Conservation (phyloP, 2,888 invertebrate genomes). For the Agrochola litura region DNA sequence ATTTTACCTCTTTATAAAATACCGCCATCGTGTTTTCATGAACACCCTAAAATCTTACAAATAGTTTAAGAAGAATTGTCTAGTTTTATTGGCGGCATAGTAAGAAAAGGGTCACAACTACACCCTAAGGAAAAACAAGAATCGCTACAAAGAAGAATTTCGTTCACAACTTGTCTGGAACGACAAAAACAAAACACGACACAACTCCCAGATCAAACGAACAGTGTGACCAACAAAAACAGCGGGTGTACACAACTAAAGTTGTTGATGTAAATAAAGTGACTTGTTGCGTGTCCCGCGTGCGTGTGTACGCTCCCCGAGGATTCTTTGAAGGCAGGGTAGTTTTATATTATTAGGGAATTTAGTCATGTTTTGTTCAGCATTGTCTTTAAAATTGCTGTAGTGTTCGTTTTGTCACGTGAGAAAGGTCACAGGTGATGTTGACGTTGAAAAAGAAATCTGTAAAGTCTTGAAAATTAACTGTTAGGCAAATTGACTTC, state of each 20-base stretch:
- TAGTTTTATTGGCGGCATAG: neutral
- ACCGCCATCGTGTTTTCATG: neutral
- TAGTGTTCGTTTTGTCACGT: neutral
- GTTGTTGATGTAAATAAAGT: slow-evolving; percentile 49
- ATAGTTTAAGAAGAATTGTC: neutral
- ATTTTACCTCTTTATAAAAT: neutral
- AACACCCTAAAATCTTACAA: too few relatives aligned
- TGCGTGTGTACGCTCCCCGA: slow-evolving; percentile 49
- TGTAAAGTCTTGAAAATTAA: neutral
- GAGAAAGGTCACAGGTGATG: slow-evolving; percentile 15
- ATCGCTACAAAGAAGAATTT: neutral
- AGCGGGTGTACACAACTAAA: slow-evolving; percentile 27
- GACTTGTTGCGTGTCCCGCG: slow-evolving; percentile 59
- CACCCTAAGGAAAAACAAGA: neutral
- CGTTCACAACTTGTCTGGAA: slow-evolving; percentile 20
- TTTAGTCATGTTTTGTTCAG: slow-evolving; percentile 27
- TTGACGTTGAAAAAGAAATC: neutral
- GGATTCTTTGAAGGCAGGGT: slow-evolving; percentile 45
- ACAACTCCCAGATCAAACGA: slow-evolving; percentile 26
- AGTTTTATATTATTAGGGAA: slow-evolving; percentile 31
- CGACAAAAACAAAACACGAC: slow-evolving; percentile 19
- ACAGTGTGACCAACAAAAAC: slow-evolving; percentile 18
- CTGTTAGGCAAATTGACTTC: neutral
- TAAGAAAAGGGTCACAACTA: neutral
- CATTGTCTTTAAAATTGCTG: slow-evolving; percentile 17